Evolutionary conservation across 2,888 invertebrate species (phyloP), one percentile per base, ranked within the genome.

Genomic region (Drosophila anomalata): DNA sequence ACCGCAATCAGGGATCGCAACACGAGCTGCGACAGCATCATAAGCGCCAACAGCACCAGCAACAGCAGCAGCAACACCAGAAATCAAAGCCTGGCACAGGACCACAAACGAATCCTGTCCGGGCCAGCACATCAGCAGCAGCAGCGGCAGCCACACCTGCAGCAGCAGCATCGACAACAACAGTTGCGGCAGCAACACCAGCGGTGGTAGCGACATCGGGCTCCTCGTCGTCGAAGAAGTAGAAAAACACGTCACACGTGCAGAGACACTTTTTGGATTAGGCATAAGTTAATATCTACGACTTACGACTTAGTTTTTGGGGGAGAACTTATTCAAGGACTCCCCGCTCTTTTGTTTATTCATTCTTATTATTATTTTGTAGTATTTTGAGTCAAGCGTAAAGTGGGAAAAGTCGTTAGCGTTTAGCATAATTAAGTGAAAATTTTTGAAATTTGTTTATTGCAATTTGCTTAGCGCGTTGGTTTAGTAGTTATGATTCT

Each of bases 1-100:
- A 89, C 81, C 90, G 91, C 22, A 91, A 90, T 66, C 90, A 91
- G 73, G 90, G 90, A 55, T 76, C 80, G 31, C 89, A 89, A 58
- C 84, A 87, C 59, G 91, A 91, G 57, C 52, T 90, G 39, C 87
- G 87, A 88, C 55, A 87, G 89, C 54, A 91, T 89, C 69, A 88
- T 48, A 77, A 84, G 47, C 75, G 77, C 14, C 79, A 81, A 65
- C 79, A 86, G 66, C 76, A 81, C 56, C 76, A 82, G 20, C 69
- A 63, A 14, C 79, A 81, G 61, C 79, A 86, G 66, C 76, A 81
- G 56, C 76, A 82, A 12, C 71, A 65, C 17, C 68, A 78, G 46
- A 86, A 82, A 54, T 65, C 75, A 58, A 81, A 81, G 77, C 75
- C 78, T 66, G 74, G 52, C 9, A 71, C 75, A 22, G 83, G 80